Base-by-base conservation (phyloP, 2,797 vertebrate genomes). In the Ispidina lecontei region DNA sequence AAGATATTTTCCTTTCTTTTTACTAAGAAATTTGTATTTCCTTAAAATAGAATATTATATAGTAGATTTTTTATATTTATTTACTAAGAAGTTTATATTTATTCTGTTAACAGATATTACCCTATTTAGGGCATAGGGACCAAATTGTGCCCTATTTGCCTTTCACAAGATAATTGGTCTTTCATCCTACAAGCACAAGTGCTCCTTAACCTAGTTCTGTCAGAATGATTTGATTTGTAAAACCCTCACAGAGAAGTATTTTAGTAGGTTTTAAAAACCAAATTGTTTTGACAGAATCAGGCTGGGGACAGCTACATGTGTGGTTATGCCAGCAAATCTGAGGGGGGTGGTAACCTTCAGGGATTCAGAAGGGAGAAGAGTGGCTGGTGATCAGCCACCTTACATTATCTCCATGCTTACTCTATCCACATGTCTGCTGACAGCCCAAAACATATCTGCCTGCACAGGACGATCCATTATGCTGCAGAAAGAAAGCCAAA, bases 271-370 rank as follows among this genome's bases (percentile, higher is more conserved):
- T 93, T 80, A 62, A 52, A 85, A 94, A 44, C 6, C 19, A 51
- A 91, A 92, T 84, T 93, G 4, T 93, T 95, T 87, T 93, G 90
- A 88, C 93, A 94, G 91, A 94, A 91, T 95, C 91, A 94, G 95
- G 93, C 90, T 93, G 80, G 73, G 73, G 79, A 85, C 51, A 83
- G 62, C 55, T 83, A 77, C 3, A 13, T 39, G 16, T 55, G 28
- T 26, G 91, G 46, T 52, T 95, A 84, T 47, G 85, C 19, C 16
- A 78, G 46, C 25, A 75, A 59, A 91, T 84, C 23, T 58, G 31
- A 62, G 51, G 6, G 9, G 29, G 12, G 4, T 85, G 43, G 35
- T 41, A 70, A 64, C 12, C 65, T 75, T 62, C 0, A 0, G 43
- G 58, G 46, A 86, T 70, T 31, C 20, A 80, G 41, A 77, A 62